phyloP scores from a whole-genome alignment of 2,113 vertebrate genomes.

The Pterocles orientalis region DNA sequence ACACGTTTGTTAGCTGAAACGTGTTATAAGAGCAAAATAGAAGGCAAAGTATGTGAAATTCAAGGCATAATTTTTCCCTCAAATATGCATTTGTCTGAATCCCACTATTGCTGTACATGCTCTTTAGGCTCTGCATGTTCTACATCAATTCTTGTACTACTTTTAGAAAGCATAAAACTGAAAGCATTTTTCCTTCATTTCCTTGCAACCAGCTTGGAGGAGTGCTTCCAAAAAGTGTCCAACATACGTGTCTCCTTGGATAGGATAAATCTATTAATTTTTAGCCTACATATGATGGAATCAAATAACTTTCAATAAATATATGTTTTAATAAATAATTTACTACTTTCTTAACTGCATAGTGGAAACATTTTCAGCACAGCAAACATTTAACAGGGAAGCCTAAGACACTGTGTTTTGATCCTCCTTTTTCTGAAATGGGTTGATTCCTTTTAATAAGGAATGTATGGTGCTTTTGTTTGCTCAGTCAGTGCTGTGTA shows the following conservation, averaged over 20 bases:
- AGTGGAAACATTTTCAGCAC: not conserved
- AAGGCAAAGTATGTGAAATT: not conserved
- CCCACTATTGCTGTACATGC: not conserved
- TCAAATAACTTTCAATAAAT: not conserved
- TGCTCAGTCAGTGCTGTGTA: not conserved
- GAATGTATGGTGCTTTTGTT: not conserved
- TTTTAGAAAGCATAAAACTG: not conserved
- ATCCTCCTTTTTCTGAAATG: not conserved
- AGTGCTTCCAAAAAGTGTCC: not conserved
- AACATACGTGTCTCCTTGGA: not conserved
- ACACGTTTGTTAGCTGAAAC: not conserved
- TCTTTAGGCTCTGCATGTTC: not conserved
- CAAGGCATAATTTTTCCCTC: not conserved
- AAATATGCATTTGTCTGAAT: not conserved
- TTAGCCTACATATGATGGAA: not conserved
- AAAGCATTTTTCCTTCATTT: not conserved
- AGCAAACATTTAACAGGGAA: not conserved
- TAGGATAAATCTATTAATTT: not conserved
- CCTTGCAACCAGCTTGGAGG: not conserved
- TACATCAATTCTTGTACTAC: not conserved
- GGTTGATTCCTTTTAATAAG: not conserved
- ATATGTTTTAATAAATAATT: not conserved
- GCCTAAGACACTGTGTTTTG: not conserved
- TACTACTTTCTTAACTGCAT: accelerated
- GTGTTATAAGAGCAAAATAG: not conserved